phyloP scores from a whole-genome alignment of 1,140 invertebrate genomes.

The Drosophila ficusphila region DNA sequence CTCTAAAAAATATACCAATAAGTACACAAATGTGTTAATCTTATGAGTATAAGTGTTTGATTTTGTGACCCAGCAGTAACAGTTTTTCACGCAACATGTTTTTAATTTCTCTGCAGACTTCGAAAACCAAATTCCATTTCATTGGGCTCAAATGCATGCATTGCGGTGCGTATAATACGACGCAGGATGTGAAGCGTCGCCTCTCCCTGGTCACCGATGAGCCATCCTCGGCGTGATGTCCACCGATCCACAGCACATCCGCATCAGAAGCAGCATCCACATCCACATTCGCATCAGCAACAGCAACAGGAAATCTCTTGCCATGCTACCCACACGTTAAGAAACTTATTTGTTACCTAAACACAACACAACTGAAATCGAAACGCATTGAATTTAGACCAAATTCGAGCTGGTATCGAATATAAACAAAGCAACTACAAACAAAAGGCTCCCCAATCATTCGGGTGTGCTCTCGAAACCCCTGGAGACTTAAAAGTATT shows the following conservation, averaged over 20 bases:
- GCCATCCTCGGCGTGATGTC: constrained; percentile 71
- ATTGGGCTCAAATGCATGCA: constrained; percentile 92
- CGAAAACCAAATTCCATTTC: constrained; percentile 92
- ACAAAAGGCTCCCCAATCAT: constrained; percentile 28
- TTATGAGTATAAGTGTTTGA: no score
- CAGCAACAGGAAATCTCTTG: constrained; percentile 75
- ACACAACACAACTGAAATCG: constrained; percentile 57
- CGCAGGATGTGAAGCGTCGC: constrained; percentile 85
- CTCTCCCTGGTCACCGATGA: constrained; percentile 78
- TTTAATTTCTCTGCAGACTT: constrained; percentile 88
- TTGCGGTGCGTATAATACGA: constrained; percentile 95
- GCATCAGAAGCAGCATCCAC: constrained; percentile 9
- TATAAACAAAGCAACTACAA: constrained; percentile 38
- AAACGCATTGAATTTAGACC: constrained; percentile 79
- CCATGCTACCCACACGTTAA: constrained; percentile 67
- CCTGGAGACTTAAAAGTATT: constrained; percentile 10
- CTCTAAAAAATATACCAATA: no score
- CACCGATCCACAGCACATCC: background rate
- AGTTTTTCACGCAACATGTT: no score
- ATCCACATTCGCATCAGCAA: constrained; percentile 1
- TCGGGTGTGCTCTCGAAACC: background rate
- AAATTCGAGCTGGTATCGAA: constrained; percentile 84
- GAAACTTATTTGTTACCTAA: constrained; percentile 55
- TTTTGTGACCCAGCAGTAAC: no score
- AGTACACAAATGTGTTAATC: no score